Evolutionary conservation across 1,140 invertebrate species (phyloP), one percentile per base, ranked within the genome.

Genomic region (Drosophila equinoxialis): DNA sequence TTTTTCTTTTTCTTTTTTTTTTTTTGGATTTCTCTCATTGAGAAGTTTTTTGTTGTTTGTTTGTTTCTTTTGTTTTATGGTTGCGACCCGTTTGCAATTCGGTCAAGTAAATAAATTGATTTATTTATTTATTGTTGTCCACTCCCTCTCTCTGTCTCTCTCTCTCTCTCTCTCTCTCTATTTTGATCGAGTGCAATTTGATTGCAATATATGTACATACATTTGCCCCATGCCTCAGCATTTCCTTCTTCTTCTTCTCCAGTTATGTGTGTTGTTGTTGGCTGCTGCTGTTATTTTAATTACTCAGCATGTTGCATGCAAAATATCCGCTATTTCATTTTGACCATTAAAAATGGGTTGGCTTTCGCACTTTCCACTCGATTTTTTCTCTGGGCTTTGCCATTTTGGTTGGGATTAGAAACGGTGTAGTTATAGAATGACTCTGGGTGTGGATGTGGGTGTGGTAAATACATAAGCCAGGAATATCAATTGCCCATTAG

Each of bases 281-380:
- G 17, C 39, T 14, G n/a, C 23, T 74, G 54, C 35, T 71, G 59
- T 71, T 75, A 14, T 65, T 79, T 86, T 87, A 86, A 86, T 86
- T 86, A 86, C 79, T 79, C 83, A 76, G 75, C 81, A 86, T 79
- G 74, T 81, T 78, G 74, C 72, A 59, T 81, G 77, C 72, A 51
- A 51, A 51, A 51, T 51, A 51, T 51, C 45, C 45, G 45, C 45
- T 51, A 51, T 20, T 51, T 23, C 45, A 5, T 23, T 11, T 51
- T 51, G 45, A 51, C 45, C 45, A 51, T 30, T 51, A 51, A 51
- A 51, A 86, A 51, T 51, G 14, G 17, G n/a, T 51, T 51, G 14
- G 8, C 74, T 68, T 73, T 79, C 72, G 79, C 76, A 79, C 76
- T 81, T 79, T 77, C 77, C 79, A 80, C 58, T 68, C 54, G 62